These are phyloP conservation scores for Leontopithecus rosalia DNA, from an alignment of 2,797 vertebrate genomes.

Conservation along the genomic window DNA sequence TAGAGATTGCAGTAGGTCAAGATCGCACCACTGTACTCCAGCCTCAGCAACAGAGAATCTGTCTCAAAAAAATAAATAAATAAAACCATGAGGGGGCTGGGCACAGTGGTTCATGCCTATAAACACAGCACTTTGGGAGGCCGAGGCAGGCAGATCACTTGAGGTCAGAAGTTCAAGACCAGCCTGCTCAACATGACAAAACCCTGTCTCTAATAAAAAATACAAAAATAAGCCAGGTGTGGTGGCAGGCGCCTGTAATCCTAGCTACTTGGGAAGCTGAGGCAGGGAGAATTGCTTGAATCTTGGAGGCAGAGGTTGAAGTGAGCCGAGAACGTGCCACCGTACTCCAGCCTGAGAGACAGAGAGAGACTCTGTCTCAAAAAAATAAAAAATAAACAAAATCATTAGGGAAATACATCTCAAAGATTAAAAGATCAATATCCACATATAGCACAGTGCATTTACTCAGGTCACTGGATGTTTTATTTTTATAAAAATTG, in stretches of 20 bases:
- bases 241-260: no score
- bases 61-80: not conserved
- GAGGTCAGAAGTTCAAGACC: not conserved
- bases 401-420: not conserved
- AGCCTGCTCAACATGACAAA: not conserved
- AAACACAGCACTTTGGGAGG: not conserved
- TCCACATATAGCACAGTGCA: not conserved
- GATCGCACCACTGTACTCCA: not conserved
- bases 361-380: not conserved
- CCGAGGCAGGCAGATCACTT: not conserved
- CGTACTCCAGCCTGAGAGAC: not conserved
- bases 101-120: not conserved
- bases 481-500: not conserved
- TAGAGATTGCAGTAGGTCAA: not conserved
- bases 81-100: not conserved
- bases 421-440: not conserved
- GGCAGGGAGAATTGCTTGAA: not conserved
- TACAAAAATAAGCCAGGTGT: not conserved
- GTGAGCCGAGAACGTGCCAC: accelerated
- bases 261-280: not conserved
- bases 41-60: not conserved
- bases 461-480: not conserved
- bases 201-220: not conserved
- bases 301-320: not conserved
- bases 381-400: not conserved